A percentile compares a stretch with the other conserved stretches of the same genome.
phyloP scores from a whole-genome alignment of 2,797 vertebrate species.

The Sebastes variabilis region DNA sequence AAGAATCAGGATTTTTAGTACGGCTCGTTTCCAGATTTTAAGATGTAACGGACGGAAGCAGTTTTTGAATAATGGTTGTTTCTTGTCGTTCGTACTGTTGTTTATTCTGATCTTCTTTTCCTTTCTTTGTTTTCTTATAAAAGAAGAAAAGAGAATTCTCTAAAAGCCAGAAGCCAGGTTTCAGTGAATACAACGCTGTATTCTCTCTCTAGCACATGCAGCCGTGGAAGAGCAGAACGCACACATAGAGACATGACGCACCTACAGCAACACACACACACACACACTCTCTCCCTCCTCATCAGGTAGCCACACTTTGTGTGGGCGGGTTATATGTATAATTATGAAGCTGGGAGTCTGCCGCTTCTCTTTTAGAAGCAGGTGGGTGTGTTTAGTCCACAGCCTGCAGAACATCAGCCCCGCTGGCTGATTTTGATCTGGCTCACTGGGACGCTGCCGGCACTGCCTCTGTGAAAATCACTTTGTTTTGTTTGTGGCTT shows the following conservation, averaged over 20 bases:
- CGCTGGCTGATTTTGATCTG: constrained; percentile 52
- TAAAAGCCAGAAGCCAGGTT: constrained; percentile 70
- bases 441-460: constrained; percentile 45
- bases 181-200: constrained; percentile 71
- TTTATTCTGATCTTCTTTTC: constrained; percentile 42
- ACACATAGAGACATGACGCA: constrained; percentile 39
- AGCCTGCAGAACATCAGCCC: constrained; percentile 59
- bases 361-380: constrained; percentile 72
- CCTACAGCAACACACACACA: constrained; percentile 34
- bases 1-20: constrained; percentile 80
- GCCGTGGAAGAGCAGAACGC: constrained; percentile 60
- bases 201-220: constrained; percentile 73
- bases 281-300: constrained; percentile 43
- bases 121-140: constrained; percentile 45
- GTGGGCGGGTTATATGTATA: constrained; percentile 74
- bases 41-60: constrained; percentile 56
- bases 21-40: constrained; percentile 70
- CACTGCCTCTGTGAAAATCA: constrained; percentile 69
- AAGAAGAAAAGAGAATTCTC: constrained; percentile 40
- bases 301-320: constrained; percentile 77
- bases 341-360: constrained; percentile 74
- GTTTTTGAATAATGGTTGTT: constrained; percentile 61
- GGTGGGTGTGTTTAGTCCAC: constrained; percentile 70
- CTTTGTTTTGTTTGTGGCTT: constrained; percentile 23
- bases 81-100: constrained; percentile 51